Evolutionary conservation across 1,140 invertebrate genomes (phyloP), one percentile per base, ranked within the genome.

Genomic region (Papilio polytes): DNA sequence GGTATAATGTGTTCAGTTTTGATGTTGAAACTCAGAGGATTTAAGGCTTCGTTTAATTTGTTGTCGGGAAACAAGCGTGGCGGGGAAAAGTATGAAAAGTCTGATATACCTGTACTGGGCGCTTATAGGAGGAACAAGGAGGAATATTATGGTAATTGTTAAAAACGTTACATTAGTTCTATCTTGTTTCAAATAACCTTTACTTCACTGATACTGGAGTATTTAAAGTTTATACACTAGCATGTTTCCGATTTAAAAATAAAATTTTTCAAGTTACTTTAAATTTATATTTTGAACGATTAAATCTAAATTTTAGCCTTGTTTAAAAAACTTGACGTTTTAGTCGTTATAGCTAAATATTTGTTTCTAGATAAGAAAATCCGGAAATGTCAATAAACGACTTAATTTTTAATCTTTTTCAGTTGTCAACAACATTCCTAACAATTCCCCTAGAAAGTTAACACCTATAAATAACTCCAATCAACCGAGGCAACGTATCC

Each of bases 21-120:
- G 82, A 95, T 95, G 87, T 85, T 95, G 0, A 88, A 85, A 56
- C 95, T 95, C 80, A 85, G 88, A 74, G 92, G 94, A 20, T 96
- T 95, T 84, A 93, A 91, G 78, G 94, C 92, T 3, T 92, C 91
- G 15, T 84, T 96, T 4, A 91, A 93, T 26, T 88, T 92, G 13
- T 81, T 87, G 22, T 83, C 83, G 13, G 81, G 83, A 1, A 87
- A 85, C 22, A 87, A 86, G 53, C 86, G 73, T 1, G 82, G 86
- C 3, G 83, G 81, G 18, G 88, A 90, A 20, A 83, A 88, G 15
- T 88, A 88, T 22, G 89, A 89, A 0, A 59, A 81, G 8, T 48
- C 84, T 7, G 85, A 81, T 15, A 74, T 86, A 22, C 89, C 88
- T 20, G 78, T 92, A 3, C 88, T n/a, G 12, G 93, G 92, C 26